Evolutionary conservation across 2,113 vertebrate genomes (phyloP).

Genomic region (Corydoras sp.): DNA sequence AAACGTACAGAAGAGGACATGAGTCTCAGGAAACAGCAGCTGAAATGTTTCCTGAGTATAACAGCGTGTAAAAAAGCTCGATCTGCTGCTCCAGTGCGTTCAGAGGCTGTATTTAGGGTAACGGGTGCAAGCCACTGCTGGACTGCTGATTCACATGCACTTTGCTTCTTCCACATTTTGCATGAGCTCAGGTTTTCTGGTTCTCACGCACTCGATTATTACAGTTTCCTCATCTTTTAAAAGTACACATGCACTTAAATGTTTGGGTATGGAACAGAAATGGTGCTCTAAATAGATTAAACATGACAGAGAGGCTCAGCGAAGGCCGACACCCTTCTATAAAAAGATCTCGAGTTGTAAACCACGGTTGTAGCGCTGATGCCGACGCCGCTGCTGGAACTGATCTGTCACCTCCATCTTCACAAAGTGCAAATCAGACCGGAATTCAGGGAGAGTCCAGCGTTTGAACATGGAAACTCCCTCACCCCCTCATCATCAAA

Average conservation of each 20-base stretch:
- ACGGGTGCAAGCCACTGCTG: too few species aligned
- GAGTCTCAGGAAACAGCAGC: too few species aligned
- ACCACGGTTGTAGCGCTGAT: conserved; percentile 31
- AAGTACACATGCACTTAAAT: conserved; percentile 57
- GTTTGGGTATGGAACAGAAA: conserved; percentile 29
- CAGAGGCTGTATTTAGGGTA: too few species aligned
- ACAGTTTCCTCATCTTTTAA: conserved; percentile 46
- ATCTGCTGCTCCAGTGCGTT: too few species aligned
- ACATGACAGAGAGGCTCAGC: conserved; percentile 29
- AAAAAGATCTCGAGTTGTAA: conserved; percentile 32
- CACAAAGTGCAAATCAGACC: background rate
- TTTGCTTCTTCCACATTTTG: too few species aligned
- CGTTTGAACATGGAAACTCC: conserved; percentile 12
- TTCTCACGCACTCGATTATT: background rate
- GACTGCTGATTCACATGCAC: too few species aligned
- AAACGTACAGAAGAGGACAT: too few species aligned
- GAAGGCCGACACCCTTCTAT: conserved; percentile 39
- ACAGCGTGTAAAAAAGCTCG: too few species aligned
- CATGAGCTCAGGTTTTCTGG: too few species aligned
- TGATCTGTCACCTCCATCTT: conserved; percentile 10
- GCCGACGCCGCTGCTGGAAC: background rate
- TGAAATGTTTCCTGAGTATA: too few species aligned
- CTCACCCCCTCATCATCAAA: conserved; percentile 18
- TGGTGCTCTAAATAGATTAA: conserved; percentile 13
- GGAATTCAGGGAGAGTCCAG: background rate